Conservation (phyloP, 1,140 invertebrate genomes). For the Pissodes strobi region DNA sequence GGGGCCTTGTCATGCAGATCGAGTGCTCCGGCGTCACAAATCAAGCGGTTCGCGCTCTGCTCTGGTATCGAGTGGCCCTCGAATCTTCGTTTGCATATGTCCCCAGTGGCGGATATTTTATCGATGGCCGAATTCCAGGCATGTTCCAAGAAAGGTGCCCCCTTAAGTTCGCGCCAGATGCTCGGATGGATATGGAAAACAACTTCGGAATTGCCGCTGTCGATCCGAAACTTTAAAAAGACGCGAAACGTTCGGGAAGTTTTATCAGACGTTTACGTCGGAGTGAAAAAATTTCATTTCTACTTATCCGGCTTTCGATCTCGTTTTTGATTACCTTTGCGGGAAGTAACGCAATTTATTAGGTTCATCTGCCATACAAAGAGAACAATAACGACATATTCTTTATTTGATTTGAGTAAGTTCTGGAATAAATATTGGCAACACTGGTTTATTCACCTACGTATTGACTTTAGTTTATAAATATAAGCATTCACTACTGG, state of each 20-base stretch:
- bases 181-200: slow-evolving; percentile 11
- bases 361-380: no score
- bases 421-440: no score
- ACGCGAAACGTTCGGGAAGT: background rate
- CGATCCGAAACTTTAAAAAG: slow-evolving; percentile 6
- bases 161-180: slow-evolving; percentile 15
- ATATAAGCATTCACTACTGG: no score
- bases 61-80: slow-evolving; percentile 15
- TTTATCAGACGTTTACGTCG: slow-evolving; percentile 11
- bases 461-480: no score
- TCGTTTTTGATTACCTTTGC: no score
- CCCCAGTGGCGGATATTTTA: slow-evolving; percentile 18
- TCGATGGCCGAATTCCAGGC: slow-evolving; percentile 5
- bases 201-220: background rate
- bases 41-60: background rate
- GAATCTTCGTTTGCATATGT: slow-evolving; percentile 20
- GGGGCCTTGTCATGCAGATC: slow-evolving; percentile 7
- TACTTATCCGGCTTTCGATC: no score
- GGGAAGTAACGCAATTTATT: no score
- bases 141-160: slow-evolving; percentile 2
- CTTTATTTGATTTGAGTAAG: no score
- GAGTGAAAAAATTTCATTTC: no score
- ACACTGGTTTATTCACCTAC: no score
- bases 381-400: no score
- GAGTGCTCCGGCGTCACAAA: slow-evolving; percentile 1